Base-by-base conservation (phyloP, 2,888 invertebrate genomes). In the Sylvicola cinctus region DNA sequence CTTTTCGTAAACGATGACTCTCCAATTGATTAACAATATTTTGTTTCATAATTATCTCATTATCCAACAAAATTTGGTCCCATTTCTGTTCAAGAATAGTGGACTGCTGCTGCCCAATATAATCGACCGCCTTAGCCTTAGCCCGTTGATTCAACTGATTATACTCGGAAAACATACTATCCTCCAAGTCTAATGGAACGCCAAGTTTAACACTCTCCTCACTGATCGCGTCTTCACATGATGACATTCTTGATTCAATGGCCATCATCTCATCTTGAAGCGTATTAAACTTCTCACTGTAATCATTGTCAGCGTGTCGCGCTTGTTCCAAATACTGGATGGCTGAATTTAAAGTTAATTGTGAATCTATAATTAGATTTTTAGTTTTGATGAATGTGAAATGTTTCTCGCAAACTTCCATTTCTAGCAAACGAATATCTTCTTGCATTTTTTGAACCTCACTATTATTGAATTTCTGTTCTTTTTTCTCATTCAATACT, bases 361-460 rank as follows among this genome's bases (percentile, higher is more conserved):
- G 83, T 59, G 91, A 87, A 61, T 95, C 93, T 0, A 87, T 74
- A 1, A 93, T 91, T 36, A 88, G 77, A 52, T 90, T 93, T 54
- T 96, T 95, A 0, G 93, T 87, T 55, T 95, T 95, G 35, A 96
- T 95, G 54, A 90, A 95, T 2, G 85, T 75, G 0, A 96, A 96
- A 35, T 87, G 71, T 51, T 91, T 91, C 52, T 90, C 91, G 41
- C 88, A 84, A 43, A 95, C 74, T 51, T 93, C 90, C 0, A 81
- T 79, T 66, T 95, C 93, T 78, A 80, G 41, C 8, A 49, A 46
- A 39, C 20, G 29, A 37, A 32, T 27, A 40, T 88, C 83, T 50
- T 93, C 88, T 43, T 96, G 95, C 35, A 90, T 74, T 61, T 90
- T 90, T 0, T 90, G 85, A 39, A 93, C 61, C 46, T 96, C 96